Base-by-base conservation (phyloP, 2,888 invertebrate genomes). In the Eutolmus rufibarbis region DNA sequence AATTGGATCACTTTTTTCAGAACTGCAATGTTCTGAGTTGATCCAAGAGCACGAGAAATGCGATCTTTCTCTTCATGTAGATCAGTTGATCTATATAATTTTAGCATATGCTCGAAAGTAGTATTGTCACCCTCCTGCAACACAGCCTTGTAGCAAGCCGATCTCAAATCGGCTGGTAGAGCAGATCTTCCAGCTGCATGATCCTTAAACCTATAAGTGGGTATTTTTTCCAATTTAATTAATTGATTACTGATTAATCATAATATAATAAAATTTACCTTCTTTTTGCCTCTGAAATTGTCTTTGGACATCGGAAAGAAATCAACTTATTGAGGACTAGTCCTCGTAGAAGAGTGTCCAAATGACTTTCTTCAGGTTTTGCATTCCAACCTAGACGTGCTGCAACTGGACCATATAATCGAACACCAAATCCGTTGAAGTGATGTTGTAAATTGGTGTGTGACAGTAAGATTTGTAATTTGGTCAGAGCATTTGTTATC, bases 1-100 rank as follows among this genome's bases (percentile, higher is more conserved):
- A 97, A 97, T 87, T 96, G 94, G 31, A 97, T 94, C 76, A 97
- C 97, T 90, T 95, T 95, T 81, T 94, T 93, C 88, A 98, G 93
- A 87, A 98, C 93, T 34, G 93, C 93, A 16, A 95, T 94, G 92
- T 97, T 95, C 89, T 94, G 94, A 86, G 97, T 95, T 74, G 96
- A 95, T 51, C 98, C 98, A 87, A 98, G 94, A 5, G 97, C 95
- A 88, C 97, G 94, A 87, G 97, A 95, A 91, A 99, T 96, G 90
- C 98, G 95, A 92, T 98, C 97, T 92, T 97, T 98, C 92, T 99
- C 98, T 93, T 98, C 98, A 91, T 97, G 97, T 89, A 98, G 93
- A 93, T 98, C 98, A 7, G 97, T 95, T 79, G 96, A 95, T 89
- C 96, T 95, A 93, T 98, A 97, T 89, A 98, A 92, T 91, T 95